A percentile compares a stretch with the other conserved stretches of the same genome.
Evolutionary conservation across 2,888 invertebrate genomes (phyloP).

Genomic region (Synergus itoensis): DNA sequence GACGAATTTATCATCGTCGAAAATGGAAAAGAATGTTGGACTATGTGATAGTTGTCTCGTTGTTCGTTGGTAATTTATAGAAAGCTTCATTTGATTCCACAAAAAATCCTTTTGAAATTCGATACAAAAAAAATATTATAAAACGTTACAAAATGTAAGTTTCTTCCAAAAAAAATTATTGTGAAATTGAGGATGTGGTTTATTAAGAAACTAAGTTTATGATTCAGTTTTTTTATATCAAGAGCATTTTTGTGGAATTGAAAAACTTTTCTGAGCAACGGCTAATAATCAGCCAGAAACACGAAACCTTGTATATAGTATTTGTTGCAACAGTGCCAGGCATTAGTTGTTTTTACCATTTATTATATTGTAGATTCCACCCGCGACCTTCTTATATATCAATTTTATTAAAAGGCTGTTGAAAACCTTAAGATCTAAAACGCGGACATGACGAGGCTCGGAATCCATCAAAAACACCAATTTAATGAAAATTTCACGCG

Average conservation of each 20-base stretch:
- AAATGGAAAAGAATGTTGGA: constrained; percentile 3
- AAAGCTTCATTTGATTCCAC: constrained; percentile 3
- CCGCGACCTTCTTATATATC: constrained; percentile 11
- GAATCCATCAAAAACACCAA: constrained; percentile 18
- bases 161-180: neutral
- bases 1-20: neutral
- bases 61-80: constrained; percentile 31
- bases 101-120: neutral
- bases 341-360: constrained; percentile 57
- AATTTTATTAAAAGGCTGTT: constrained; percentile 40
- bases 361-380: constrained; percentile 36
- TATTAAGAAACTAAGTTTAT: too few relatives aligned
- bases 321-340: constrained; percentile 63
- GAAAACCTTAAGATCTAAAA: neutral
- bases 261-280: constrained; percentile 19
- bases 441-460: constrained; percentile 11
- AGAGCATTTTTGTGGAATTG: neutral
- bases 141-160: neutral
- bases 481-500: constrained; percentile 15
- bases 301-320: constrained; percentile 69
- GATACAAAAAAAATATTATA: neutral
- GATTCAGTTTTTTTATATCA: neutral
- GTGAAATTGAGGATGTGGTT: too few relatives aligned
- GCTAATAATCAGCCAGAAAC: constrained; percentile 43
- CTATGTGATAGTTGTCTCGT: constrained; percentile 39